These are phyloP conservation scores for Xestia sexstrigata DNA, from an alignment of 2,888 invertebrate species.

Conservation along the genomic window DNA sequence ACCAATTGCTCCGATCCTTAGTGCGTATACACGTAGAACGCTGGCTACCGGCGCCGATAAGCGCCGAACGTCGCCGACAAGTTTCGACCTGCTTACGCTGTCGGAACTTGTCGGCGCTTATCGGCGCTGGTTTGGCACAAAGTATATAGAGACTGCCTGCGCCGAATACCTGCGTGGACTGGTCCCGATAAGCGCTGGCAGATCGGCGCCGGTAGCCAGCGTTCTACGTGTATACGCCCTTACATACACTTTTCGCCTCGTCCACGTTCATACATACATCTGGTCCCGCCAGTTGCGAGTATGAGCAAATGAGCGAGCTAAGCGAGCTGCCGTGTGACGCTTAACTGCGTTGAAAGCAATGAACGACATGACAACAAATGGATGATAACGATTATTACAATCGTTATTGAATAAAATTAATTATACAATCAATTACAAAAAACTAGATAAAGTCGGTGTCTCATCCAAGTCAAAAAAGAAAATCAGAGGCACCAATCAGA, in stretches of 20 bases:
- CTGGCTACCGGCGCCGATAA: too few species aligned
- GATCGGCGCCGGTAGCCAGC: too few species aligned
- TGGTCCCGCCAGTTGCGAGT: not conserved
- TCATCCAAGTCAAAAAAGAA: not conserved
- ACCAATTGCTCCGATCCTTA: not conserved
- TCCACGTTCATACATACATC: not conserved
- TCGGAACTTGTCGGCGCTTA: too few species aligned
- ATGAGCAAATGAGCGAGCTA: not conserved
- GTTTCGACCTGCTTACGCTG: too few species aligned
- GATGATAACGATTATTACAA: not conserved
- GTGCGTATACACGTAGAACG: too few species aligned
- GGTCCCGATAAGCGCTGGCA: too few species aligned
- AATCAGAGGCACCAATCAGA: not conserved
- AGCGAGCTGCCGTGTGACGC: not conserved
- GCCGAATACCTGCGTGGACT: too few species aligned
- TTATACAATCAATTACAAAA: not conserved
- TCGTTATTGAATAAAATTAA: not conserved
- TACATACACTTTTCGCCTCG: not conserved
- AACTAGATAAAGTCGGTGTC: not conserved
- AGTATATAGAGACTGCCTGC: too few species aligned
- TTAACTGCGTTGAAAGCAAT: slow-evolving; percentile 42
- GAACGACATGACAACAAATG: not conserved
- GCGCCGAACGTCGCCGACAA: too few species aligned
- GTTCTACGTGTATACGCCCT: too few species aligned
- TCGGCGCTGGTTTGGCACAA: too few species aligned